These are phyloP conservation scores for Ophion ventricosus DNA, from an alignment of 2,888 invertebrate genomes.

Conservation along the genomic window DNA sequence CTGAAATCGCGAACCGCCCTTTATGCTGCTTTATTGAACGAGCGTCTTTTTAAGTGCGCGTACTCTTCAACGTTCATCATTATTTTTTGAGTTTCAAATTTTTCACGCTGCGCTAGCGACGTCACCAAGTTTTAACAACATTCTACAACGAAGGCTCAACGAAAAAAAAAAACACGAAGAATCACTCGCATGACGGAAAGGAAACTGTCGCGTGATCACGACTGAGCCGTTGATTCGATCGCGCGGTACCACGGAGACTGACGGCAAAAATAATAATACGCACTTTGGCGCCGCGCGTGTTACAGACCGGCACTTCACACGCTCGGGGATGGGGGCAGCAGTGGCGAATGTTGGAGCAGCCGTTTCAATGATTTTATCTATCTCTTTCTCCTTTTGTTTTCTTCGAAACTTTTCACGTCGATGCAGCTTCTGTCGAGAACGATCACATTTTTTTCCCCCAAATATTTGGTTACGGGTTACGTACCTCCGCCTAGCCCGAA, in stretches of 20 bases:
- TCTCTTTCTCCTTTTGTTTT: no score
- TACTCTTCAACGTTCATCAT: background rate
- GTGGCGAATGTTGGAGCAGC: background rate
- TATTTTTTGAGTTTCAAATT: background rate
- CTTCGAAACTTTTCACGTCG: no score
- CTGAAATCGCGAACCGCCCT: slow-evolving; percentile 4
- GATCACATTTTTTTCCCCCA: background rate
- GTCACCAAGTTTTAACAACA: background rate
- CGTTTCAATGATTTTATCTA: background rate
- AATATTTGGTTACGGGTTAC: background rate
- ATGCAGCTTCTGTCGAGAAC: background rate
- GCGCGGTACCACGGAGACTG: background rate
- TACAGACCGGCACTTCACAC: background rate
- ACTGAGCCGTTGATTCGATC: background rate
- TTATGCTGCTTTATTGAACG: background rate
- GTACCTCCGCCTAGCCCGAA: background rate
- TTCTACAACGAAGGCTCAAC: background rate
- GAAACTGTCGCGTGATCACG: background rate
- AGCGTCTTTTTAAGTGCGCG: background rate
- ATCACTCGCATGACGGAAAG: background rate
- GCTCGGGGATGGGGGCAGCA: background rate
- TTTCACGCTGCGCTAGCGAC: background rate
- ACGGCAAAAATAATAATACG: background rate
- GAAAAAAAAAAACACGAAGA: background rate
- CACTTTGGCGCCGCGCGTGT: background rate